Evolutionary conservation across 2,888 invertebrate genomes (phyloP).

Genomic region (Pollenia griseotomentosa): DNA sequence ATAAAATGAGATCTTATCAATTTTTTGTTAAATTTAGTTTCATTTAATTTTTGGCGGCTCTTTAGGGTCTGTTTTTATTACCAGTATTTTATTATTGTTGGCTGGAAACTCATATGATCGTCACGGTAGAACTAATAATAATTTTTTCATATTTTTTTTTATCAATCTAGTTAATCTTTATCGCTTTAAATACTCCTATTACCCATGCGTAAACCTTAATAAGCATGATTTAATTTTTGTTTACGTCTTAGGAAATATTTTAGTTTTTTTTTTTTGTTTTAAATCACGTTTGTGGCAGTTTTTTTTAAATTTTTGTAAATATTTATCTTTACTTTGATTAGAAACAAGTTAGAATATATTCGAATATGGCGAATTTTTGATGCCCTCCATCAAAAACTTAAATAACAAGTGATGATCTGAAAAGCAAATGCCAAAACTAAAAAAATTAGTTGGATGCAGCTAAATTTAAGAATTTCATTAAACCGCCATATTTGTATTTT

Average conservation of each 20-base stretch:
- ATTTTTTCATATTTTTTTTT: constrained; percentile 52
- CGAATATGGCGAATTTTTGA: neutral
- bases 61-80: constrained; percentile 58
- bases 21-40: constrained; percentile 57
- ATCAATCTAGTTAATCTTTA: constrained; percentile 64
- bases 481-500: too few relatives aligned
- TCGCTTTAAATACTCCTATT: constrained; percentile 59
- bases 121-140: constrained; percentile 50
- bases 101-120: constrained; percentile 17
- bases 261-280: neutral
- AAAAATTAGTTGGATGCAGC: too few relatives aligned
- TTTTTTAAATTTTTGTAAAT: neutral
- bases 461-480: too few relatives aligned
- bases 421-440: too few relatives aligned
- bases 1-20: constrained; percentile 64
- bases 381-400: too few relatives aligned
- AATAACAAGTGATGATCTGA: too few relatives aligned
- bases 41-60: constrained; percentile 67
- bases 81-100: constrained; percentile 7
- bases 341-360: neutral
- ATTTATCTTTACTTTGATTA: neutral
- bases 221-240: constrained; percentile 41
- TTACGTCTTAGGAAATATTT: constrained; percentile 7
- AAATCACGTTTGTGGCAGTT: neutral
- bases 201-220: constrained; percentile 43